Evolutionary conservation across 2,797 vertebrate genomes (phyloP), one percentile per base, ranked within the genome.

Genomic region (Chlorospingus semifuscus): DNA sequence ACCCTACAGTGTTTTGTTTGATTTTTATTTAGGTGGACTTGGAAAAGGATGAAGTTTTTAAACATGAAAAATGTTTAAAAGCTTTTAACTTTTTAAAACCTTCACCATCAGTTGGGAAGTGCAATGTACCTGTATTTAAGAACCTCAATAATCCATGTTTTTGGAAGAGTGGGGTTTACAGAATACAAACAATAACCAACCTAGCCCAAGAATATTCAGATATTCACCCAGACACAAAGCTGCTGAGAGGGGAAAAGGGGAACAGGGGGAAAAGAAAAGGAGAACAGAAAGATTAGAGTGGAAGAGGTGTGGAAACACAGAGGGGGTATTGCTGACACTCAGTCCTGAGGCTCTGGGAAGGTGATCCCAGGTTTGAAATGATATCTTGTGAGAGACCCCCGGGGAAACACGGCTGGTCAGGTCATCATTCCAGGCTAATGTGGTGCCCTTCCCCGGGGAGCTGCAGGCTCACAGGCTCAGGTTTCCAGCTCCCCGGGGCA

Each of bases 401-500:
- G 22, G 68, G 90, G 81, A 71, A 92, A 55, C 49, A 4, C 2
- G 6, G 13, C n/a, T 24, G 57, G 53, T 87, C 71, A 57, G 82
- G 87, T 92, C 81, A 77, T 37, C 89, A 77, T 61, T 77, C 86
- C 94, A 69, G 89, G 53, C 61, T 95, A 77, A 94, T 13, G 89
- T 18, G 65, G 55, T 13, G 63, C 44, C 41, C 76, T 47, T 64
- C 34, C 82, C 11, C 12, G 9, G 77, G 66, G 66, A 93, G 59
- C 70, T 89, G 77, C 42, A 49, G 82, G 60, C 47, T 87, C 50
- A 3, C 32, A 4, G 41, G 75, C 71, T 97, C 94, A 65, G 69
- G 84, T 95, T 97, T 93, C 93, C 78, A 71, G 46, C n/a, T 37
- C 90, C 90, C 20, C 19, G 8, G 83, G 93, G 68, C 22, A 80